Base-by-base conservation (phyloP, 2,888 invertebrate genomes). In the Macaria liturata region DNA sequence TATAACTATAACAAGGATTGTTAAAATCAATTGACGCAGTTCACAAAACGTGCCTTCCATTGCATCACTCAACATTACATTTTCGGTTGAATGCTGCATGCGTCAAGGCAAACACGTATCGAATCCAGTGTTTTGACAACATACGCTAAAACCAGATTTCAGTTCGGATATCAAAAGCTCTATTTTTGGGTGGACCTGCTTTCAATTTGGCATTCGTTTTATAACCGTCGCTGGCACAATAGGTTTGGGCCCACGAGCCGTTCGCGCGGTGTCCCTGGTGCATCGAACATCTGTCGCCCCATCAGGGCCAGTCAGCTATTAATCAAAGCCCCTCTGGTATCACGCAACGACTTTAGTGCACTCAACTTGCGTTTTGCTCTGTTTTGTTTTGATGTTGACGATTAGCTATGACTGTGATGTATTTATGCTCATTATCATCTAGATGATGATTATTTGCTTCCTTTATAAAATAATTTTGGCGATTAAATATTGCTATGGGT, bases 261-360 rank as follows among this genome's bases (percentile, higher is more conserved):
- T 82, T 81, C 80, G 71, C 67, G 62, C 53, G 59, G 72, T 69
- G 50, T 74, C 68, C 66, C 74, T 71, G 71, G 75, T 68, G 69
- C 73, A 72, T 71, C 72, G 75, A 87, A 87, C 91, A 91, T 90
- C 89, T 91, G 91, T 84, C 88, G 81, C 76, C 72, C 78, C 84
- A 77, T 80, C 82, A 84, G 37, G 31, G 48, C 44, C 51, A 39
- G 42, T 45, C 54, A 46, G 81, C 85, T 74, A 83, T 86, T 86
- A 80, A 85, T 86, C 84, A 84, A 81, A 78, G 76, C 81, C 83
- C 88, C 85, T 83, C 73, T 51, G 43, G 69, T 8, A 69, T 62
- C 66, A 46, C 45, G 62, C 59, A 62, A 63, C 59, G 40, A 50
- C 59, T 48, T 54, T 60, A 57, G 59, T 65, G 74, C 73, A 74